These are phyloP conservation scores for Ptilorrhoa leucosticta DNA, from an alignment of 2,113 vertebrate species.

Conservation along the genomic window DNA sequence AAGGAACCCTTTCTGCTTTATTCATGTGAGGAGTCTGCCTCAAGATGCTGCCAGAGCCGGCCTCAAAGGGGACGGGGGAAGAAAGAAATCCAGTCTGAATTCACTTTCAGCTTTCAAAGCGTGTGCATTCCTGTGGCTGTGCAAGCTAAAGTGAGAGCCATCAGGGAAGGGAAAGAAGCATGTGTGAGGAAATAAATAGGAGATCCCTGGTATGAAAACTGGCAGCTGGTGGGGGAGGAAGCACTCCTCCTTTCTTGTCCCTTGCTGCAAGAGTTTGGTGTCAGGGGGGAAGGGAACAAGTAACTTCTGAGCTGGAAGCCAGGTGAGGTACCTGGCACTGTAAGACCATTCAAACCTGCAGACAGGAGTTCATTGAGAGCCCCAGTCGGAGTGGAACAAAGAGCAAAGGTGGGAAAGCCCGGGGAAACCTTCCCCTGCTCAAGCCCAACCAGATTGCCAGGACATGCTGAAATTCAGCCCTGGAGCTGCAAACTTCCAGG, in stretches of 20 bases:
- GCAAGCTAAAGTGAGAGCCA: not conserved
- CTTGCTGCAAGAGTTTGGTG: not conserved
- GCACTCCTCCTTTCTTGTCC: not conserved
- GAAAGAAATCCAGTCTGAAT: not conserved
- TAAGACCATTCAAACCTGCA: not conserved
- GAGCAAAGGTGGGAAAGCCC: not conserved
- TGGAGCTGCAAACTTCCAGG: not conserved
- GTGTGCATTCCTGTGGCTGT: not conserved
- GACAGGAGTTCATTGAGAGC: not conserved
- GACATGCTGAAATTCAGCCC: not conserved
- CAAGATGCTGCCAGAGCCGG: not conserved
- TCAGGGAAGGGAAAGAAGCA: not conserved
- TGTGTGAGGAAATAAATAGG: not conserved
- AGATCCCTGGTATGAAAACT: not conserved
- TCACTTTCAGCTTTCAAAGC: not conserved
- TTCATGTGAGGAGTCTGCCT: not conserved
- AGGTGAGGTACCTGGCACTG: not conserved
- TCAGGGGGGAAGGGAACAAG: not conserved
- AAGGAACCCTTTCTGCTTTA: conserved; percentile 18
- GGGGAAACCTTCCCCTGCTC: not conserved
- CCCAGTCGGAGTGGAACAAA: not conserved
- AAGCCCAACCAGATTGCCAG: not conserved
- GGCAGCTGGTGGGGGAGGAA: not conserved
- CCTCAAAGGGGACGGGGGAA: not conserved
- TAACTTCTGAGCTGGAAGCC: not conserved